These are phyloP conservation scores for Iguana delicatissima DNA, from an alignment of 2,797 vertebrate genomes.

Conservation along the genomic window DNA sequence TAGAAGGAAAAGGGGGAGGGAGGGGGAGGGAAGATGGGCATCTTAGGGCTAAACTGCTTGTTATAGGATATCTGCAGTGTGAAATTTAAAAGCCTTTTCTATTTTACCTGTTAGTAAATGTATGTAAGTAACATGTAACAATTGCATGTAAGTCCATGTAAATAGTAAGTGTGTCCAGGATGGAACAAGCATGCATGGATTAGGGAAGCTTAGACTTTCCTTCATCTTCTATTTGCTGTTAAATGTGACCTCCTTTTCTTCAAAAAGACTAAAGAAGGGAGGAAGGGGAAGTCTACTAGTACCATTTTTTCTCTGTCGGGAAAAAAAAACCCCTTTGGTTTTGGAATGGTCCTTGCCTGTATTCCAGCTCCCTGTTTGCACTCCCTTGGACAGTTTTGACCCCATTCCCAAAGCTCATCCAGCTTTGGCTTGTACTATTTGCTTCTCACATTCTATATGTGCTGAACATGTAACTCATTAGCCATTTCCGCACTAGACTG, in stretches of 20 bases:
- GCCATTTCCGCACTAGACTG: too few species aligned
- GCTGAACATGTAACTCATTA: too few species aligned
- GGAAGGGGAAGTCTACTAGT: not conserved
- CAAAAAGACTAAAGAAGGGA: too few species aligned
- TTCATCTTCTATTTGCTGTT: too few species aligned
- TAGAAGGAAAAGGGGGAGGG: too few species aligned
- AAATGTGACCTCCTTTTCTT: too few species aligned
- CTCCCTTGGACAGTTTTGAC: not conserved
- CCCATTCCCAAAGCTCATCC: conserved; percentile 73
- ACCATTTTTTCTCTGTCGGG: not conserved
- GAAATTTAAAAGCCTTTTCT: not conserved
- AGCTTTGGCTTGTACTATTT: too few species aligned
- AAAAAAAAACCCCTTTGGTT: not conserved
- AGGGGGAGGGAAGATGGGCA: not conserved
- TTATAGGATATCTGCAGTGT: not conserved
- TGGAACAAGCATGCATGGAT: not conserved
- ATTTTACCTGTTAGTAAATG: not conserved
- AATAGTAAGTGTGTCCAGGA: too few species aligned
- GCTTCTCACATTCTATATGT: too few species aligned
- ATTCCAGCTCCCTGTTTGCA: not conserved
- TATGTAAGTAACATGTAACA: too few species aligned
- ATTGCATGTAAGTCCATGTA: too few species aligned
- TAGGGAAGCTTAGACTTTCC: not conserved
- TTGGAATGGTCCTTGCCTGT: not conserved
- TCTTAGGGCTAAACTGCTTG: not conserved